A percentile compares a stretch with the other conserved stretches of the same genome.
phyloP scores from a whole-genome alignment of 2,888 invertebrate species.

The Pteria penguin region DNA sequence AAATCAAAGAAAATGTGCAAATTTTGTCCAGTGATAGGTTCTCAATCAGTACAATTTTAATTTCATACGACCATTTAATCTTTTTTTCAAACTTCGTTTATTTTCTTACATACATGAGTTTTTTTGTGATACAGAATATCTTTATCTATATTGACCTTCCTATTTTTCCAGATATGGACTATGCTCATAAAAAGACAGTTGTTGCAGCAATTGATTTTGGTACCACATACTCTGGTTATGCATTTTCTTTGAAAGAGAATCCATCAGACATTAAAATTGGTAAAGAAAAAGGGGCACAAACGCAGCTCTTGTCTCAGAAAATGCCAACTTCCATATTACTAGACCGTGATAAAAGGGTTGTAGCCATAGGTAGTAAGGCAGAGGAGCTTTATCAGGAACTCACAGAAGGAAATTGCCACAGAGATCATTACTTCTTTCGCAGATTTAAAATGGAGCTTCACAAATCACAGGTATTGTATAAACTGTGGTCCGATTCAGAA shows the following conservation, averaged over 20 bases:
- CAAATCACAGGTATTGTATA: conserved; percentile 3
- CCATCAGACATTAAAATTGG: background rate
- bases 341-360: background rate
- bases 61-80: too few species aligned
- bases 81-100: too few species aligned
- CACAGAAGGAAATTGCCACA: background rate
- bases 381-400: background rate
- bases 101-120: too few species aligned
- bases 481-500: too few species aligned
- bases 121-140: too few species aligned
- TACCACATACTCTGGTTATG: background rate
- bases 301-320: background rate
- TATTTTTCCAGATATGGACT: too few species aligned
- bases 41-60: too few species aligned
- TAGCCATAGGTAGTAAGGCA: background rate
- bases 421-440: conserved; percentile 13
- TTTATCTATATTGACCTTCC: too few species aligned
- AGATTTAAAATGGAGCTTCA: conserved; percentile 16
- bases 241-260: background rate
- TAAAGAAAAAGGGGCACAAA: too few species aligned
- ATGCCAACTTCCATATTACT: background rate
- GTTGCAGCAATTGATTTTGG: background rate
- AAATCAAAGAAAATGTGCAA: too few species aligned
- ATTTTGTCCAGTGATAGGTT: too few species aligned
- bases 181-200: background rate